These are phyloP conservation scores for Gnatocerus cornutus DNA, from an alignment of 2,888 invertebrate genomes.

Conservation along the genomic window DNA sequence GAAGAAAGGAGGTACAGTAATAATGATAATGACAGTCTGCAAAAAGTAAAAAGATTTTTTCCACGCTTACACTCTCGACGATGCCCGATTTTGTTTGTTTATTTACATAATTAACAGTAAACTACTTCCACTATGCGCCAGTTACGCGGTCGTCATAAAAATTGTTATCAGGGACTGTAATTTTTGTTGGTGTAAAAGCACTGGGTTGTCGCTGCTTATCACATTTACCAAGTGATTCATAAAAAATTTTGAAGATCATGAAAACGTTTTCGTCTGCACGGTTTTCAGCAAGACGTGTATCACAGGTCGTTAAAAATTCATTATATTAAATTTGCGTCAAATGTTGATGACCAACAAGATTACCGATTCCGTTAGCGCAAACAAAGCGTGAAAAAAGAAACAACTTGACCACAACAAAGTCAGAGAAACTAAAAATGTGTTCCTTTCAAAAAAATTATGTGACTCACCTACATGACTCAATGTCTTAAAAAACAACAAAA, in stretches of 20 bases:
- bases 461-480: slow-evolving; percentile 21
- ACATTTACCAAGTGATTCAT: too few relatives aligned
- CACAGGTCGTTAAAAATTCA: too few relatives aligned
- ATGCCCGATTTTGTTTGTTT: slow-evolving; percentile 34
- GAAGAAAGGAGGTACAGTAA: slow-evolving; percentile 3
- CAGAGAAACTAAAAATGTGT: slow-evolving; percentile 2
- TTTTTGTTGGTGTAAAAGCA: slow-evolving; percentile 7
- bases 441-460: slow-evolving; percentile 1
- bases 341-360: slow-evolving; percentile 8
- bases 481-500: slow-evolving; percentile 6
- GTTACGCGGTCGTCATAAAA: slow-evolving; percentile 13
- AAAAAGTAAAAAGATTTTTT: slow-evolving; percentile 40
- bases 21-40: not conserved
- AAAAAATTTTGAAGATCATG: too few relatives aligned
- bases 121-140: slow-evolving; percentile 16
- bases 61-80: slow-evolving; percentile 36
- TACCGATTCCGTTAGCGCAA: slow-evolving; percentile 5
- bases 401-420: slow-evolving; percentile 18
- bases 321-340: too few relatives aligned
- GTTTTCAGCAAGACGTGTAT: too few relatives aligned
- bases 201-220: not conserved
- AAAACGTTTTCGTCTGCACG: too few relatives aligned
- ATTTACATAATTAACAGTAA: slow-evolving; percentile 41
- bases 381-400: slow-evolving; percentile 3
- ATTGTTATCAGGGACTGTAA: slow-evolving; percentile 23